phyloP scores from a whole-genome alignment of 2,888 invertebrate genomes.

The Ichneumoninae sp. region DNA sequence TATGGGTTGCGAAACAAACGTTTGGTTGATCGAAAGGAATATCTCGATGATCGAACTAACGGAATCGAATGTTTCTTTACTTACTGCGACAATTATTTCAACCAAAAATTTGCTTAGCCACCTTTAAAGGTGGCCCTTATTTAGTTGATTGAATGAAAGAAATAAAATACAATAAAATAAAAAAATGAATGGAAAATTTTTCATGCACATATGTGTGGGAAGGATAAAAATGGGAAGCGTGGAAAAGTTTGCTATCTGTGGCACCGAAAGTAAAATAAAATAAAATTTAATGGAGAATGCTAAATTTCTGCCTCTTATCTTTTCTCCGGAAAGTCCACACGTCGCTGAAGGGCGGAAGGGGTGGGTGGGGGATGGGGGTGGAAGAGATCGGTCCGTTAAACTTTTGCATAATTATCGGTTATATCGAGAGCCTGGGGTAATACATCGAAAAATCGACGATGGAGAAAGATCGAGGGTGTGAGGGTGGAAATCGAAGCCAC shows the following conservation, averaged over 20 bases:
- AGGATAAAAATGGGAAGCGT: slow-evolving; percentile 38
- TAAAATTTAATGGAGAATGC: background rate
- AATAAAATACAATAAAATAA: background rate
- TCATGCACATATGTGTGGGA: slow-evolving; percentile 39
- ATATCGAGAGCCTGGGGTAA: slow-evolving; percentile 61
- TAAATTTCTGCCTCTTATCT: background rate
- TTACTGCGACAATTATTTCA: too few species aligned
- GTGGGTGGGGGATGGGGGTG: too few species aligned
- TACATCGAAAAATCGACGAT: slow-evolving; percentile 51
- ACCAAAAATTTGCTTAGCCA: too few species aligned
- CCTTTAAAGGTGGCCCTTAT: too few species aligned
- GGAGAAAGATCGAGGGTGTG: slow-evolving; percentile 67
- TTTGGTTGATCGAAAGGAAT: too few species aligned
- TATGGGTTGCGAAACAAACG: too few species aligned
- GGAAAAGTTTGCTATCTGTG: slow-evolving; percentile 39
- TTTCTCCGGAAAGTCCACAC: background rate
- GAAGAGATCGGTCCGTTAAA: slow-evolving; percentile 67
- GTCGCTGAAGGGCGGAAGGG: background rate
- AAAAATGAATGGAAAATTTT: slow-evolving; percentile 68
- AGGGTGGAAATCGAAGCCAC: slow-evolving; percentile 64
- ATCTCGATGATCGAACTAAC: too few species aligned
- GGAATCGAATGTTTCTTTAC: too few species aligned
- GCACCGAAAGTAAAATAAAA: background rate
- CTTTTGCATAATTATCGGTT: slow-evolving; percentile 80
- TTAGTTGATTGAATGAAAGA: background rate